Evolutionary conservation across 2,888 invertebrate species (phyloP), one percentile per base, ranked within the genome.

Genomic region (Agriotes lineatus): DNA sequence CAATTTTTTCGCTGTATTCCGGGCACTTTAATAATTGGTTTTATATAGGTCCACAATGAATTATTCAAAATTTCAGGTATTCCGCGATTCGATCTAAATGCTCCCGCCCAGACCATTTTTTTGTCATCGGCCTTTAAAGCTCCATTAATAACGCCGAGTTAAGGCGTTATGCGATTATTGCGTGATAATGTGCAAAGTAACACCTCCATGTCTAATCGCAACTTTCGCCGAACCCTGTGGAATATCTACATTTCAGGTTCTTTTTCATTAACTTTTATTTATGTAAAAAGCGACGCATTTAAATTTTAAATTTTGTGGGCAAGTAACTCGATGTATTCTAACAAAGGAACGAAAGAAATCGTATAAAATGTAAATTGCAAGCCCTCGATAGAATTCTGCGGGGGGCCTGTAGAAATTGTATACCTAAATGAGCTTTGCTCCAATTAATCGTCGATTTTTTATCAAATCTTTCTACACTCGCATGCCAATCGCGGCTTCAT

Each of bases 261-360:
- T 30, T 14, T 52, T 52, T 30, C 52, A 16, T 52, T 52, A 48
- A 5, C 33, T 48, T 22, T 22, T 33, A 35, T 52, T 30, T 52
- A 52, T 52, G 52, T 10, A 52, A 52, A 52, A 19, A 22, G 18
- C 4, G 33, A 18, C 18, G 48, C 52, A 52, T 52, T 52, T 52
- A 35, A 52, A 52, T 52, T 52, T 22, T 33, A 52, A 52, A 52
- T 52, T 30, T 33, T 33, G 7, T 16, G 16, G 10, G 33, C 52
- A 52, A 52, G 52, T 52, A 33, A 16, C 25, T 25, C 33, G 33
- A 35, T 16, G 52, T 33, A 52, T 12, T 52, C 7, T 33, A 30
- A 35, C 48, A 52, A 35, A 52, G 19, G 19, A 50, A 50, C 14
- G 48, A n/a, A 9, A 50, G 16, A 52, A 16, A 48, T 48, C 2